Percentiles rank a stretch among this genome's conserved stretches.
These are phyloP conservation scores for Nanorana parkeri DNA, from an alignment of 2,113 vertebrate species.

Conservation along the genomic window DNA sequence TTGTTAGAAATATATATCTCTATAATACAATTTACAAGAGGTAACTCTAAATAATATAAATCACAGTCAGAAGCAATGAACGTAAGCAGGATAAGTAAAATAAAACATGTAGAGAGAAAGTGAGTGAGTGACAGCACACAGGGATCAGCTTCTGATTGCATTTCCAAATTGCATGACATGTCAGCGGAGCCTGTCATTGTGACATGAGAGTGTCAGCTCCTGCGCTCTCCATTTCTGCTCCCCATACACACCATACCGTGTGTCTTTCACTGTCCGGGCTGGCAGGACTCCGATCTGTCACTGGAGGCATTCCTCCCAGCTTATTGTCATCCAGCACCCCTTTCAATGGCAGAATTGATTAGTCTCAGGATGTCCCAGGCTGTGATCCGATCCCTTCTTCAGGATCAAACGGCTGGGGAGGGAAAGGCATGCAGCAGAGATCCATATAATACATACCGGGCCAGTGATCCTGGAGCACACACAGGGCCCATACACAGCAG, in stretches of 20 bases:
- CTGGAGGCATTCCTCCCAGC: conserved; percentile 57
- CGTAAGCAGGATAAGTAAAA: neutral
- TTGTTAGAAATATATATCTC: no score
- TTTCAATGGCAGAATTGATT: conserved; percentile 75
- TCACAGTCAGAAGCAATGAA: neutral
- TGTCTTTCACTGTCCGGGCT: conserved; percentile 63
- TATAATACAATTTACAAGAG: no score
- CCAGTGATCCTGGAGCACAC: neutral
- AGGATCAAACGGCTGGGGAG: conserved; percentile 66
- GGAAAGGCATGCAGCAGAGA: neutral
- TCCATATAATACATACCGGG: neutral
- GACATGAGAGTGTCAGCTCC: neutral
- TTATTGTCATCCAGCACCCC: conserved; percentile 64
- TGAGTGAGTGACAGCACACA: conserved; percentile 11
- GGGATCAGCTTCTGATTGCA: neutral
- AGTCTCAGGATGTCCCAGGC: conserved; percentile 74
- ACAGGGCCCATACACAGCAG: neutral
- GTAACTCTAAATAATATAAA: neutral
- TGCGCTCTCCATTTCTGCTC: no score
- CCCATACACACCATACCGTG: conserved; percentile 36
- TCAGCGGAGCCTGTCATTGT: neutral
- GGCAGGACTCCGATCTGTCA: conserved; percentile 58
- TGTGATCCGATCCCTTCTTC: conserved; percentile 69
- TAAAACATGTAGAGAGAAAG: neutral
- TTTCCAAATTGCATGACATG: neutral